Conservation (phyloP, 2,888 invertebrate genomes). For the Cecidostiba fungosa region DNA sequence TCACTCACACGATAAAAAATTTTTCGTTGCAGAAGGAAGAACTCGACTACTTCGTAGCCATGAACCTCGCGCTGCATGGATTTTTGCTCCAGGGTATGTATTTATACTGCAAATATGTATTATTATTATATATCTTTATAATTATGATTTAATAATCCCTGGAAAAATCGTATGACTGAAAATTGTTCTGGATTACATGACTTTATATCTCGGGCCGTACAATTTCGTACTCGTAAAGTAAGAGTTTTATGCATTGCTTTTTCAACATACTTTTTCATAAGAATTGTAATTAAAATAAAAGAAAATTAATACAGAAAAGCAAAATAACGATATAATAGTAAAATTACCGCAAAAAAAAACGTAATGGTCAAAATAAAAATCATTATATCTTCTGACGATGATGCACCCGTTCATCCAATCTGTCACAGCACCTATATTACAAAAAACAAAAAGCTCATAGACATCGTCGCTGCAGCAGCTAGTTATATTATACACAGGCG, state of each 20-base stretch:
- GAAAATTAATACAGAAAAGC: no score
- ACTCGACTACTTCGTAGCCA: slow-evolving; percentile 75
- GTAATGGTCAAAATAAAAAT: not conserved
- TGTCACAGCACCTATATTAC: not conserved
- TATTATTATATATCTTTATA: not conserved
- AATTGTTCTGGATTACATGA: not conserved
- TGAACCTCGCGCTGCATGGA: slow-evolving; percentile 80
- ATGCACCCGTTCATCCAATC: no score
- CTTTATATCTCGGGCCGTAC: not conserved
- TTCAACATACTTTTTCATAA: not conserved
- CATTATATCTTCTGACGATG: no score
- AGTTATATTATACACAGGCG: not conserved
- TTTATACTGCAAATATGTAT: not conserved
- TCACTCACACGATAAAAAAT: slow-evolving; percentile 33
- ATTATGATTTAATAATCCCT: not conserved
- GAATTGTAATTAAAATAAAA: no score
- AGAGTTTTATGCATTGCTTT: not conserved
- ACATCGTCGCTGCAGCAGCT: not conserved
- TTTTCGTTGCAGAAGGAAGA: slow-evolving; percentile 72
- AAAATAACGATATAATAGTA: no score
- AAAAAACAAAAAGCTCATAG: not conserved
- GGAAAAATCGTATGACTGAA: not conserved
- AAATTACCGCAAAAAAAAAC: not conserved
- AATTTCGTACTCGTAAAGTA: not conserved
- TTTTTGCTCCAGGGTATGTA: slow-evolving; percentile 78